phyloP scores from a whole-genome alignment of 2,113 vertebrate species.

The Mastomys natalensis region DNA sequence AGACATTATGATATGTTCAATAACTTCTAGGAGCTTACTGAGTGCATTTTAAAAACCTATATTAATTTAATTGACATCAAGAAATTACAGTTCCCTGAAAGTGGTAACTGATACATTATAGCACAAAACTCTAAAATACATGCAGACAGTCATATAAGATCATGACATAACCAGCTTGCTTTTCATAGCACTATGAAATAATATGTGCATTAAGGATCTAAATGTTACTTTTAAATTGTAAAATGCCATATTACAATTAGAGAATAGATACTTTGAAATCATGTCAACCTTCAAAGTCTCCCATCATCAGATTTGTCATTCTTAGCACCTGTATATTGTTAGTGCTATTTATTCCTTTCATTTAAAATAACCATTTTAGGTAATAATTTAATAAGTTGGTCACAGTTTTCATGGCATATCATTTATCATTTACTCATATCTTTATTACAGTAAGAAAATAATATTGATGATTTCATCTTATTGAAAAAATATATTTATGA shows the following conservation, averaged over 20 bases:
- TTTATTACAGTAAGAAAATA: not conserved
- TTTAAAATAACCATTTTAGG: slow-evolving; percentile 20
- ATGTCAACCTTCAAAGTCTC: not conserved
- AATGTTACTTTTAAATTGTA: not conserved
- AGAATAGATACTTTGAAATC: not conserved
- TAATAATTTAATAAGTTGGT: not conserved
- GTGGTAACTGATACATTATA: too few species aligned
- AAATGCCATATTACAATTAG: not conserved
- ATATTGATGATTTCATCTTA: not conserved
- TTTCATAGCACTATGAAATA: not conserved
- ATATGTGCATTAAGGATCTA: too few species aligned
- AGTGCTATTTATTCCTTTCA: not conserved
- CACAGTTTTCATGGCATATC: not conserved
- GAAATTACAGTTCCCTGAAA: too few species aligned
- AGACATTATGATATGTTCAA: not conserved
- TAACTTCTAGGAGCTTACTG: not conserved
- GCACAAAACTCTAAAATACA: not conserved
- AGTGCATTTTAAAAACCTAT: not conserved
- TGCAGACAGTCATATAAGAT: not conserved
- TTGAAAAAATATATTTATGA: not conserved
- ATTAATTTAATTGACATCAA: not conserved
- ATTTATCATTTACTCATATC: not conserved
- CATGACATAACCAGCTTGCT: not conserved
- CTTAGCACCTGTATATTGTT: too few species aligned
- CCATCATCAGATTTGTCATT: not conserved